Conservation (phyloP, 2,113 vertebrate species). For the Chionodraco myersi region DNA sequence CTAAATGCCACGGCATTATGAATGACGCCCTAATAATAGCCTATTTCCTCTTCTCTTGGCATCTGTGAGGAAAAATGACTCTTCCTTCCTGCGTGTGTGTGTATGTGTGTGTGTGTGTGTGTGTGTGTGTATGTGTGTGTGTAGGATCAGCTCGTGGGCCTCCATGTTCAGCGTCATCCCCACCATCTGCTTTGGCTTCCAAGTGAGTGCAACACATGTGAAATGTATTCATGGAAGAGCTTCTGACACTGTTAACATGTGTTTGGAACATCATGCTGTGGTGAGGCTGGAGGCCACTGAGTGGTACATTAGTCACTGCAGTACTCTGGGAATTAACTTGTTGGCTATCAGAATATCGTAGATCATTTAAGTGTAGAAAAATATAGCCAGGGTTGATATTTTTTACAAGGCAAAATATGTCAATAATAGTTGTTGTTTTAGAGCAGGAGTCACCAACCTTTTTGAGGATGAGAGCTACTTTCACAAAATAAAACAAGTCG, state of each 20-base stretch:
- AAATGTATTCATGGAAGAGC: background rate
- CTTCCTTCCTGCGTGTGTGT: background rate
- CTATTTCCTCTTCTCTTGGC: constrained; percentile 48
- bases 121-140: constrained; percentile 3
- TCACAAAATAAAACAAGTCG: too few species aligned
- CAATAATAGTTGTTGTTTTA: too few species aligned
- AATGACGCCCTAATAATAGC: constrained; percentile 23
- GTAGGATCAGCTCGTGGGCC: constrained; percentile 87
- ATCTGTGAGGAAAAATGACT: constrained; percentile 32
- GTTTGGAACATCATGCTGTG: background rate
- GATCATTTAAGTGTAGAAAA: too few species aligned
- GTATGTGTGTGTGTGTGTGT: constrained; percentile 13
- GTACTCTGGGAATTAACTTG: too few species aligned
- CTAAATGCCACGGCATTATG: constrained; percentile 52
- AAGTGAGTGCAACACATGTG: constrained; percentile 82
- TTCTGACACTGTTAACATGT: constrained; percentile 8
- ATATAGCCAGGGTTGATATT: too few species aligned
- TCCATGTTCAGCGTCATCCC: constrained; percentile 91
- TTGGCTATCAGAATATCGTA: too few species aligned
- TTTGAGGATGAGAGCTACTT: too few species aligned
- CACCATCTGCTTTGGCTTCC: constrained; percentile 97
- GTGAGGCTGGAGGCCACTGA: constrained; percentile 20
- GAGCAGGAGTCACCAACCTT: too few species aligned
- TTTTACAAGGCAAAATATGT: too few species aligned
- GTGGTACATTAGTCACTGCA: too few species aligned